Evolutionary conservation across 2,113 vertebrate species (phyloP).

Genomic region (Mystacornis crossleyi): DNA sequence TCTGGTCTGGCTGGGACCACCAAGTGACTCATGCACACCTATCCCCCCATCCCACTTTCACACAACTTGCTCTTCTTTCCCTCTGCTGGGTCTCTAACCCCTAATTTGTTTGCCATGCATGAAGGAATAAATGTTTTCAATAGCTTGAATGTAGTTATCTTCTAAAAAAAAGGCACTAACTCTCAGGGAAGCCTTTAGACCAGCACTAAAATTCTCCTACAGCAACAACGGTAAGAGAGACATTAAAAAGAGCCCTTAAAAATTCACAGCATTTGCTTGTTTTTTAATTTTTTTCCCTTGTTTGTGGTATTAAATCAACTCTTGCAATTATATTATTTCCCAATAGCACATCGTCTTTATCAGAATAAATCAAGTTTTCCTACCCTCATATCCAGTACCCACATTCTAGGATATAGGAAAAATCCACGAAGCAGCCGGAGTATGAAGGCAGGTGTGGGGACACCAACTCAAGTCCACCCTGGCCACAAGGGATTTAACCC

Average conservation of each 20-base stretch:
- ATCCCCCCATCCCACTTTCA: neutral
- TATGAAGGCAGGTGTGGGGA: neutral
- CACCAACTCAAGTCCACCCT: neutral
- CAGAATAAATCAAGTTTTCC: neutral
- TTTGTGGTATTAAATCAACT: neutral
- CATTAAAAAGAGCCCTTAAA: neutral
- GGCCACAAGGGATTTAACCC: neutral
- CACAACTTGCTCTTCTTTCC: neutral
- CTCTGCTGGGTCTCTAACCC: neutral
- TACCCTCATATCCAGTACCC: neutral
- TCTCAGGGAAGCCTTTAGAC: neutral
- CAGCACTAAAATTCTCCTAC: neutral
- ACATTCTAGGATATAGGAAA: neutral
- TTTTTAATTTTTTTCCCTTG: rapidly evolving
- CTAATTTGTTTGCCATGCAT: neutral
- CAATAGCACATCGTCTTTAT: neutral
- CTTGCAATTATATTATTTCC: neutral
- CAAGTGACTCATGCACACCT: neutral
- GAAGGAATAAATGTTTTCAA: neutral
- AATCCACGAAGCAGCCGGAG: neutral
- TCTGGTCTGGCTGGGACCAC: neutral
- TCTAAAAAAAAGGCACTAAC: neutral
- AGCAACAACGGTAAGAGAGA: neutral
- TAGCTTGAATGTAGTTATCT: neutral
- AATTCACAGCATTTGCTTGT: neutral